phyloP scores from a whole-genome alignment of 2,888 invertebrate genomes.

The Cistogaster globosa region DNA sequence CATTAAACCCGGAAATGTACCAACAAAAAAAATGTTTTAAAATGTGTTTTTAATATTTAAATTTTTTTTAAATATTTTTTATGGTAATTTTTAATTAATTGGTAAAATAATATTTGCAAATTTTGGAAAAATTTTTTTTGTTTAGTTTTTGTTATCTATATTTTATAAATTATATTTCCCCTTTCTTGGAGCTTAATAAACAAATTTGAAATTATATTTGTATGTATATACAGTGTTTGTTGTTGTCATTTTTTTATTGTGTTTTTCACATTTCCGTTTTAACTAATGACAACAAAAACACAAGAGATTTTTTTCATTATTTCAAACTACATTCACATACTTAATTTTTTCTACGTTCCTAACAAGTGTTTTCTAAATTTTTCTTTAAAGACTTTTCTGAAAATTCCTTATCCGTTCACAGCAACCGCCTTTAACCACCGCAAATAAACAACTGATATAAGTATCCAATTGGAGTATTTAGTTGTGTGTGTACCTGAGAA shows the following conservation, averaged over 20 bases:
- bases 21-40: constrained; percentile 59
- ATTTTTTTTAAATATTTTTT: constrained; percentile 34
- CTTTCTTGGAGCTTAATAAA: constrained; percentile 54
- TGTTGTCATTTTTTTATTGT: constrained; percentile 59
- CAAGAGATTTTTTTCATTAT: constrained; percentile 35
- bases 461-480: constrained; percentile 61
- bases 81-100: constrained; percentile 31
- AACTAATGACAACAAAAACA: constrained; percentile 61
- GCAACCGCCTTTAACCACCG: constrained; percentile 55
- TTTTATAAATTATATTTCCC: constrained; percentile 51
- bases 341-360: constrained; percentile 49
- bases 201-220: constrained; percentile 32
- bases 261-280: constrained; percentile 65
- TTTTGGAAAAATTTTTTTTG: constrained; percentile 50
- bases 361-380: constrained; percentile 68
- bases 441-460: constrained; percentile 62
- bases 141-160: constrained; percentile 52
- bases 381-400: background rate
- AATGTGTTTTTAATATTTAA: constrained; percentile 54
- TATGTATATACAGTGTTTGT: constrained; percentile 52
- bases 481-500: constrained; percentile 42
- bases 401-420: background rate
- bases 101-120: constrained; percentile 59
- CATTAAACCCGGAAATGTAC: constrained; percentile 79
- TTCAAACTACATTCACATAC: constrained; percentile 36